Evolutionary conservation across 2,888 invertebrate genomes (phyloP), one percentile per base, ranked within the genome.

Genomic region (Nemotelus pantherinus): DNA sequence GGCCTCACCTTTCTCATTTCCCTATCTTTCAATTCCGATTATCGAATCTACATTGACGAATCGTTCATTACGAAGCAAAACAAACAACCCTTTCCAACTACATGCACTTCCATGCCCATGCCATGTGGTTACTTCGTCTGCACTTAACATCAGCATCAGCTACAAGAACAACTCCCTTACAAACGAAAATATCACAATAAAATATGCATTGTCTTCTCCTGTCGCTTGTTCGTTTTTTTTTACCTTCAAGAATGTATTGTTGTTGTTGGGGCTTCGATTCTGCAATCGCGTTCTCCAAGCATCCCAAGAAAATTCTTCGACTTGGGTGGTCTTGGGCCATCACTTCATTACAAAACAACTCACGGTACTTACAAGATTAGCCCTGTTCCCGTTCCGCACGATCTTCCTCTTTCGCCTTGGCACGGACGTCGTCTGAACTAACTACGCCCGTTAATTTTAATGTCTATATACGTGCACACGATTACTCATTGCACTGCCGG

Each of bases 301-400:
- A 67, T 76, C 65, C 55, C 79, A 79, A 81, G 81, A 80, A 80
- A 81, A 81, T 81, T 80, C 80, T 80, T 81, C 81, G 79, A 80
- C 81, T 81, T 80, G 80, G 81, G 81, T 81, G 80, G 81, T 81
- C 81, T 79, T 25, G 80, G 80, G 75, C 77, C 78, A 80, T 80
- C 81, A 80, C 81, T 80, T 80, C 78, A 80, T 80, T 80, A 80
- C 80, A 80, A 80, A 80, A 80, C 77, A 80, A 78, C 77, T 80
- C 76, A 78, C 80, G 78, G 80, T 80, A 77, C 80, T 77, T 77
- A 78, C 77, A 78, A 74, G 74, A 74, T 74, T 74, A 70, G 74
- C 74, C 71, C 71, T 63, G 74, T 48, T 78, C 60, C 25, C 60
- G 72, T 57, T n/a, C 41, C 6, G n/a, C n/a, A 47, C 6, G 43